Percentiles rank a stretch among this genome's conserved stretches.
Evolutionary conservation across 2,797 vertebrate species (phyloP).

Genomic region (Gallinago solitaria): DNA sequence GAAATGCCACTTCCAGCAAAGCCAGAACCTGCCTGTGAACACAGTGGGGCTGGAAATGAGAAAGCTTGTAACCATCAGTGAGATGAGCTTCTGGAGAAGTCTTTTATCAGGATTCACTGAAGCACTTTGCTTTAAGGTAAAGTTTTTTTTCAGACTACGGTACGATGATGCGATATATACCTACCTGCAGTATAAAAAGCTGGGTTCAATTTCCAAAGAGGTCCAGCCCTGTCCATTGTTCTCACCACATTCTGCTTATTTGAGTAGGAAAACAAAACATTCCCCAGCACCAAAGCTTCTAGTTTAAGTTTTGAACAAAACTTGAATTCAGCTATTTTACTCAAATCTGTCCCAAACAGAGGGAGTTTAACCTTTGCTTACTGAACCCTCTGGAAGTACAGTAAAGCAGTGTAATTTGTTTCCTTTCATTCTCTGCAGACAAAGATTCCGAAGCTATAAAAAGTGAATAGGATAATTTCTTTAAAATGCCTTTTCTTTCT

Average conservation of each 20-base stretch:
- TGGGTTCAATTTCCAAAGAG: not conserved
- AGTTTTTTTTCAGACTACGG: not conserved
- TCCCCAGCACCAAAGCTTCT: not conserved
- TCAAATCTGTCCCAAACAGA: not conserved
- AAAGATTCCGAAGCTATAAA: not conserved
- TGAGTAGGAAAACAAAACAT: not conserved
- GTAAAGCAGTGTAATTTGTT: not conserved
- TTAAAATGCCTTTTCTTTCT: constrained; percentile 24
- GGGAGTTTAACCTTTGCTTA: not conserved
- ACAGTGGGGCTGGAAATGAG: not conserved
- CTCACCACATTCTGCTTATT: not conserved
- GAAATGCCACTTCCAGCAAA: not conserved
- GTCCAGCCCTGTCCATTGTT: not conserved
- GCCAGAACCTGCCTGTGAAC: not conserved
- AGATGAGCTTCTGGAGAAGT: not conserved
- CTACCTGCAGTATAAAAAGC: not conserved
- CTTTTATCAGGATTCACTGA: not conserved
- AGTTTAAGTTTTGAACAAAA: not conserved
- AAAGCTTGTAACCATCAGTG: not conserved
- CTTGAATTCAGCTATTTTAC: not conserved
- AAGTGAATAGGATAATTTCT: constrained; percentile 20
- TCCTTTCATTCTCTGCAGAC: not conserved
- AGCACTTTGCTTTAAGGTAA: not conserved
- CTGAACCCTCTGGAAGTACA: not conserved
- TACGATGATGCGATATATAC: not conserved